Conservation (phyloP, 2,797 vertebrate species). For the Amblyraja radiata region DNA sequence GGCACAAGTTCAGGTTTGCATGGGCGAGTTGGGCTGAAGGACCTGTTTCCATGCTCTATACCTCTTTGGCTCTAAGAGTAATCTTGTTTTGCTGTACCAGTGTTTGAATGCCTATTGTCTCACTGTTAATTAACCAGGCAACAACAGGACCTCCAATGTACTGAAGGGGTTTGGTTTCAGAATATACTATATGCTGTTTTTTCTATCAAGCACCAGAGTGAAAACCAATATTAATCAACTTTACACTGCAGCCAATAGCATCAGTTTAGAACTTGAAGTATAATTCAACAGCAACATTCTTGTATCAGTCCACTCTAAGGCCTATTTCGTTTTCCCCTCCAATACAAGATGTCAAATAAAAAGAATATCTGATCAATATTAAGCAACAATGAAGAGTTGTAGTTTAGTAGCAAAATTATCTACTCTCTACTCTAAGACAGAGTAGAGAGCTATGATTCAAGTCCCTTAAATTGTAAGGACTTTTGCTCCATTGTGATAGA, state of each 20-base stretch:
- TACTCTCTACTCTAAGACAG: too few species aligned
- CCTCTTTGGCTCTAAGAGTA: neutral
- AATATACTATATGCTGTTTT: neutral
- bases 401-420: neutral
- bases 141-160: too few species aligned
- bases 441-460: neutral
- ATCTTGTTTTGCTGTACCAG: neutral
- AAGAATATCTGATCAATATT: neutral
- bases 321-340: neutral
- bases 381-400: neutral
- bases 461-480: neutral
- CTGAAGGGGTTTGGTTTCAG: neutral
- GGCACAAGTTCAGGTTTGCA: too few species aligned
- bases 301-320: neutral
- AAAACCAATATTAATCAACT: neutral
- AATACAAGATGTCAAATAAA: neutral
- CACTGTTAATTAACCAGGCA: neutral
- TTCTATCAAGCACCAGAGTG: neutral
- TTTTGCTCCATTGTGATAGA: neutral
- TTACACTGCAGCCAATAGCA: neutral
- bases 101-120: neutral
- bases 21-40: too few species aligned
- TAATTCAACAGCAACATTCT: neutral
- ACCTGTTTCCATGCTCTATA: too few species aligned
- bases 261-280: neutral